These are phyloP conservation scores for Potorous gilbertii DNA, from an alignment of 2,797 vertebrate species.

Conservation along the genomic window DNA sequence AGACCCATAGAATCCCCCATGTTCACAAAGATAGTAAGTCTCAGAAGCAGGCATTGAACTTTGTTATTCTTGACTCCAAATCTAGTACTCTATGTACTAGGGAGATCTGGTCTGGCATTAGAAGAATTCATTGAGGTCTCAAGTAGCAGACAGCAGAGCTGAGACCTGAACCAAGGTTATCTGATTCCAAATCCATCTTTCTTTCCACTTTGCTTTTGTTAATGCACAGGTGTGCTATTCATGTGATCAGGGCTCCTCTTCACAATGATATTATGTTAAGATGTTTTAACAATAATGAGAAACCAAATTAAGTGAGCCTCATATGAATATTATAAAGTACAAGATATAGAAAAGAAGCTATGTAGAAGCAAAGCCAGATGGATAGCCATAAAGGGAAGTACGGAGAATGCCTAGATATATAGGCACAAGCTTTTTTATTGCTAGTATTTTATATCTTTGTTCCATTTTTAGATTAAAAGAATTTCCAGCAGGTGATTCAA, in stretches of 20 bases:
- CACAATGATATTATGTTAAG: background rate
- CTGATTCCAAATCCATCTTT: background rate
- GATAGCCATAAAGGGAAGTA: constrained; percentile 9
- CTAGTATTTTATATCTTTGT: background rate
- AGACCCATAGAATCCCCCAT: background rate
- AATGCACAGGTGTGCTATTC: background rate
- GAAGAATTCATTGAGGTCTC: background rate
- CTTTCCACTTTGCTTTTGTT: background rate
- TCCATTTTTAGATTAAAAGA: constrained; percentile 27
- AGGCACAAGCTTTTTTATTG: constrained; percentile 14
- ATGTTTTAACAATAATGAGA: constrained; percentile 45
- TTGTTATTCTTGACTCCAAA: background rate
- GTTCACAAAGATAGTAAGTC: background rate
- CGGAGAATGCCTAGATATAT: background rate
- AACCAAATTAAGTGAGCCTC: constrained; percentile 15
- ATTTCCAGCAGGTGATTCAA: background rate
- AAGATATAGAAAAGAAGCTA: background rate
- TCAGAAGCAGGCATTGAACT: background rate
- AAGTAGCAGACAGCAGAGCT: background rate
- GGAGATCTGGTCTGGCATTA: background rate
- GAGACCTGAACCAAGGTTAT: background rate
- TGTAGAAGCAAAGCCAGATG: background rate
- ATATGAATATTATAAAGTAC: background rate
- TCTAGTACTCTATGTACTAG: background rate
- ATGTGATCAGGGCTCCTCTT: background rate